phyloP scores from a whole-genome alignment of 2,113 vertebrate species.

The Xiphias gladius region DNA sequence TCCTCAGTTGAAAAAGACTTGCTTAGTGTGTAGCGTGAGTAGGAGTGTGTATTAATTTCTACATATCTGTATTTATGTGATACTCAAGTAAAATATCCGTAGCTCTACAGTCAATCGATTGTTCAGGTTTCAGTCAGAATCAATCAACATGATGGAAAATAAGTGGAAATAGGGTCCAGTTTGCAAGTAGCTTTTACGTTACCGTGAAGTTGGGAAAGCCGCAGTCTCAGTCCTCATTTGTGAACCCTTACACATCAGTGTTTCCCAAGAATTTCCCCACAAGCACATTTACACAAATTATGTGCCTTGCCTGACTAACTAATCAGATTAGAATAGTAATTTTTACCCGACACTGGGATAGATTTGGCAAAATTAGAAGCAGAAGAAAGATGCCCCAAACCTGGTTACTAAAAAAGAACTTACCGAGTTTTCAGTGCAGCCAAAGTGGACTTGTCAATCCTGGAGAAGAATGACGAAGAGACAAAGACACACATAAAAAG shows the following conservation, averaged over 20 bases:
- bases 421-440: slow-evolving; percentile 72
- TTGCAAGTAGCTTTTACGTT: not conserved
- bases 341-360: not conserved
- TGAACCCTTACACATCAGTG: not conserved
- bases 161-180: not conserved
- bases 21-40: not conserved
- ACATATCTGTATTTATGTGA: not conserved
- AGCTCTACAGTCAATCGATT: not conserved
- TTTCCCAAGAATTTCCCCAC: not conserved
- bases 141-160: not conserved
- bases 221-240: not conserved
- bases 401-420: slow-evolving; percentile 31
- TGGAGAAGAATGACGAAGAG: slow-evolving; percentile 40
- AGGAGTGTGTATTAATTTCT: slow-evolving; percentile 11
- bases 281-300: not conserved
- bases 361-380: not conserved
- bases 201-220: not conserved
- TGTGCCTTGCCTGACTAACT: not conserved
- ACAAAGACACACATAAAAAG: slow-evolving; percentile 31
- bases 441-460: slow-evolving; percentile 77
- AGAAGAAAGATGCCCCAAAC: not conserved
- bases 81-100: not conserved
- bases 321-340: slow-evolving; percentile 2
- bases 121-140: slow-evolving; percentile 6
- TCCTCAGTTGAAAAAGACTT: not conserved